A percentile compares a stretch with the other conserved stretches of the same genome.
Conservation (phyloP, 2,888 invertebrate genomes). For the Drosophila heteroneura region DNA sequence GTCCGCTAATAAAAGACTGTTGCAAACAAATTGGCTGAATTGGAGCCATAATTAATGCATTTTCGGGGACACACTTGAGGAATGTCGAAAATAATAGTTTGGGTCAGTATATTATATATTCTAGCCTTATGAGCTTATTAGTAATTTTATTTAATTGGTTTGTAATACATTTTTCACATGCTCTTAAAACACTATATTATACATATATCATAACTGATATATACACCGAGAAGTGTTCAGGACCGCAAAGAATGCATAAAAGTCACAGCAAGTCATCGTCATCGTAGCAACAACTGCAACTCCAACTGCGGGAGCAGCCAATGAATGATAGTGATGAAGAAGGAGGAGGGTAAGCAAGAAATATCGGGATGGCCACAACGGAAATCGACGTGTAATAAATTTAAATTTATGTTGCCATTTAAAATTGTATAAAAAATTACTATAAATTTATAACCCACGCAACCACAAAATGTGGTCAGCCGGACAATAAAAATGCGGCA, state of each 20-base stretch:
- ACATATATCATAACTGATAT: not conserved
- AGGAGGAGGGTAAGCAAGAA: constrained; percentile 1
- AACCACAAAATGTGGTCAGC: constrained; percentile 71
- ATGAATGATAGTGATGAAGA: not conserved
- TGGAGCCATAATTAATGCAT: not conserved
- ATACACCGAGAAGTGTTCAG: constrained; percentile 11
- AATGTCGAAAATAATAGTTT: not conserved
- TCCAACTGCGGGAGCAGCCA: not conserved
- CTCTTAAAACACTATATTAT: not conserved
- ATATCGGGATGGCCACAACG: constrained; percentile 42
- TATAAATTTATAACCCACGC: constrained; percentile 71
- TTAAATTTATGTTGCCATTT: constrained; percentile 77
- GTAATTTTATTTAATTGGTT: not conserved
- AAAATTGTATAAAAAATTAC: constrained; percentile 70
- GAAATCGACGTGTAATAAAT: constrained; percentile 76
- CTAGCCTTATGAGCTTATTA: not conserved
- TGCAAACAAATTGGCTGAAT: not conserved
- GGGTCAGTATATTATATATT: not conserved
- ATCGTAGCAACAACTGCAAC: constrained; percentile 7
- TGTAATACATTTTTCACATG: not conserved
- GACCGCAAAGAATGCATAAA: constrained; percentile 36
- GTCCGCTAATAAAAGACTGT: not conserved
- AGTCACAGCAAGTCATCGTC: constrained; percentile 32
- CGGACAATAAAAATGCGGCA: constrained; percentile 66
- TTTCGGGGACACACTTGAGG: not conserved